Conservation (phyloP, 2,113 vertebrate species). For the Micronisus gabar region DNA sequence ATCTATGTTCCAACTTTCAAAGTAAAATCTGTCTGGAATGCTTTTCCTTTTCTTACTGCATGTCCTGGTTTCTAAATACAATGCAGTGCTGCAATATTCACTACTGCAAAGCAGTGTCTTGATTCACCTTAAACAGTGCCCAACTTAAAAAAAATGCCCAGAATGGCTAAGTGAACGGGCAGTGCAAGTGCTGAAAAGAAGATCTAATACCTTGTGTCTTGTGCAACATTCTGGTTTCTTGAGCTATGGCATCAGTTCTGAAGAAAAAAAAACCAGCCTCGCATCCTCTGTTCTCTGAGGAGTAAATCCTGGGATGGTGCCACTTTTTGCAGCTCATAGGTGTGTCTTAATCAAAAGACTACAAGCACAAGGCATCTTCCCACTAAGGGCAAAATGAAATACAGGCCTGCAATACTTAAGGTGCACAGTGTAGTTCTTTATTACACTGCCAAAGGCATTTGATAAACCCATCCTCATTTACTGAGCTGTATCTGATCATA, state of each 20-base stretch:
- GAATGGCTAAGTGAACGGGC: not conserved
- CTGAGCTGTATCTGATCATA: constrained; percentile 13
- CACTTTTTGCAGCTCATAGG: not conserved
- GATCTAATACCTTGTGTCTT: not conserved
- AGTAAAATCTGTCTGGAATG: not conserved
- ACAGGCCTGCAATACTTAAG: not conserved
- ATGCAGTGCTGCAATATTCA: not conserved
- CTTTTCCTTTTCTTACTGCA: not conserved
- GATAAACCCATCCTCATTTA: not conserved
- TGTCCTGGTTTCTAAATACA: not conserved
- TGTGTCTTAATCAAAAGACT: not conserved
- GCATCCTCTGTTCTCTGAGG: not conserved
- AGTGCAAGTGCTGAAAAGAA: not conserved
- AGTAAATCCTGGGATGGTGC: not conserved
- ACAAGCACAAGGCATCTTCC: not conserved
- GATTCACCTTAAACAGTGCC: not conserved
- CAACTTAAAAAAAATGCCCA: not conserved
- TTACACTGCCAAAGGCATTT: not conserved
- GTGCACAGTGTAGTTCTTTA: not conserved
- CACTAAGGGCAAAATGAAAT: not conserved
- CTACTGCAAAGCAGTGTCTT: not conserved
- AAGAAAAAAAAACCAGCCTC: fast-evolving
- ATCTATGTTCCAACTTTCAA: not conserved
- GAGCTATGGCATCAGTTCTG: not conserved
- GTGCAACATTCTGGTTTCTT: not conserved